Conservation (phyloP, 2,888 invertebrate species). For the Acleris sparsana region DNA sequence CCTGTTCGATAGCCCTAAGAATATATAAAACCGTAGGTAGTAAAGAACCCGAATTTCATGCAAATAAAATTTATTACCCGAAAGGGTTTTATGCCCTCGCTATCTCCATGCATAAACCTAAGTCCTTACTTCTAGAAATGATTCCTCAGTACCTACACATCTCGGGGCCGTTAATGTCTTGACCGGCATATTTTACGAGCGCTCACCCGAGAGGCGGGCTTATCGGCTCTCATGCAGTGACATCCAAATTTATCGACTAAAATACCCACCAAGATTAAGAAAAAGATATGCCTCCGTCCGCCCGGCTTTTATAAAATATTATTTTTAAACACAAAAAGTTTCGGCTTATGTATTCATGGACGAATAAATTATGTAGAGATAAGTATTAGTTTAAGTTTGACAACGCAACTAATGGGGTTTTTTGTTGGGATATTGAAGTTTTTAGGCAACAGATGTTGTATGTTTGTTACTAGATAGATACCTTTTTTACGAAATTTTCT, state of each 20-base stretch:
- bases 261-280: conserved; percentile 77
- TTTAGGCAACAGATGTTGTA: background rate
- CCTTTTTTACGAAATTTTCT: no score
- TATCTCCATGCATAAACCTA: conserved; percentile 27
- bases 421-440: conserved; percentile 12
- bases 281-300: conserved; percentile 67
- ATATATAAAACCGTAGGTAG: background rate
- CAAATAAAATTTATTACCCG: background rate
- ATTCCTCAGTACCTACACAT: conserved; percentile 70
- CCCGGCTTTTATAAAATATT: conserved; percentile 64
- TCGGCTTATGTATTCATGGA: conserved; percentile 31
- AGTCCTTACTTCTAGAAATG: conserved; percentile 54
- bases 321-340: conserved; percentile 57
- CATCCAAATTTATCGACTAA: conserved; percentile 82
- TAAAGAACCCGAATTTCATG: background rate
- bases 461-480: no score
- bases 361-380: conserved; percentile 30
- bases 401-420: conserved; percentile 32
- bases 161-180: conserved; percentile 77
- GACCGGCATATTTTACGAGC: conserved; percentile 79
- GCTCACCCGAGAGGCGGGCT: conserved; percentile 72
- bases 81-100: conserved; percentile 29
- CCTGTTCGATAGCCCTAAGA: no score
- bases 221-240: conserved; percentile 77
- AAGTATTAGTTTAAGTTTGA: conserved; percentile 35